Conservation (phyloP, 2,888 invertebrate species). For the Danaus chrysippus region DNA sequence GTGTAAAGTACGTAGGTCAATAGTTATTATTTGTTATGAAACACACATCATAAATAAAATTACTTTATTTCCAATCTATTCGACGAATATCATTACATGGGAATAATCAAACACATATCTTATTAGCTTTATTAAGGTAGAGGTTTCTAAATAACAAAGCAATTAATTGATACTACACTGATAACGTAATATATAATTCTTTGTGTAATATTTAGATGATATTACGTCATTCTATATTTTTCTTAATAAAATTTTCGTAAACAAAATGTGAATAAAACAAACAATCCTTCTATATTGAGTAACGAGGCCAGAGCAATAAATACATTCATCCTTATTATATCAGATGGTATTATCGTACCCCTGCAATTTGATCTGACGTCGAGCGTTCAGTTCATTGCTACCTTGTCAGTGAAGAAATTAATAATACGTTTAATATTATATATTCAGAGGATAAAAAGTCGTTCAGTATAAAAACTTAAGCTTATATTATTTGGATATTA, state of each 20-base stretch:
- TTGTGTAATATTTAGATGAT: too few relatives aligned
- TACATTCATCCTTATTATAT: slow-evolving; percentile 42
- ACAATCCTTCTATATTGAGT: slow-evolving; percentile 16
- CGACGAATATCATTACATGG: neutral
- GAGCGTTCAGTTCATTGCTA: neutral
- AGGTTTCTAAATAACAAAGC: too few relatives aligned
- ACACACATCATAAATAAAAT: slow-evolving; percentile 7
- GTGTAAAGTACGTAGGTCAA: slow-evolving; percentile 19
- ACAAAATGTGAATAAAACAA: neutral
- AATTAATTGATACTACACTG: too few relatives aligned
- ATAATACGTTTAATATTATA: too few relatives aligned
- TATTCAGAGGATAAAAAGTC: too few relatives aligned
- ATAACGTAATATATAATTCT: too few relatives aligned
- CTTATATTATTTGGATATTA: too few relatives aligned
- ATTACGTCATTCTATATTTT: neutral
- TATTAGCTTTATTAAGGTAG: too few relatives aligned
- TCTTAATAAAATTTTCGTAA: neutral
- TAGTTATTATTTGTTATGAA: slow-evolving; percentile 15
- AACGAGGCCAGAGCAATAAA: slow-evolving; percentile 39
- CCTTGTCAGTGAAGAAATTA: neutral
- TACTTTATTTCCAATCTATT: slow-evolving; percentile 1
- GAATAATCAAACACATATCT: too few relatives aligned
- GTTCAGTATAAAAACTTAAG: too few relatives aligned
- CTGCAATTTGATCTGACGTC: neutral
- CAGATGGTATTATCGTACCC: slow-evolving; percentile 27